phyloP scores from a whole-genome alignment of 2,888 invertebrate genomes.

The Protonemura montana region DNA sequence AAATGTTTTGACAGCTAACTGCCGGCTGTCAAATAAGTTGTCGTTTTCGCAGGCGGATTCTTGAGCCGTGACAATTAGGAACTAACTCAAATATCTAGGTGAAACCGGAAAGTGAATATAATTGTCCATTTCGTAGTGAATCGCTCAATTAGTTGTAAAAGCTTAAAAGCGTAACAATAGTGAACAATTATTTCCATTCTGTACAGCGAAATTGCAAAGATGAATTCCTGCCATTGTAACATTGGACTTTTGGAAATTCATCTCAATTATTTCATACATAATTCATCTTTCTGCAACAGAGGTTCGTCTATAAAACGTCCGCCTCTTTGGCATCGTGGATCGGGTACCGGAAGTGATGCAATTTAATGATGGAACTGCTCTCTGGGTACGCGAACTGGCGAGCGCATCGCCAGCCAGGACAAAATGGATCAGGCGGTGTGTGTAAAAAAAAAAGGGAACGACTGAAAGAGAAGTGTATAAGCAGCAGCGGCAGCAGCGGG shows the following conservation, averaged over 20 bases:
- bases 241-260: neutral
- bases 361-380: constrained; percentile 21
- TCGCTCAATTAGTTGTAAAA: neutral
- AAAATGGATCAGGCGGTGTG: neutral
- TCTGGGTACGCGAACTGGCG: neutral
- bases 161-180: neutral
- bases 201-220: neutral
- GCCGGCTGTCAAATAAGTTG: neutral
- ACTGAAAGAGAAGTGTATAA: neutral
- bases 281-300: constrained; percentile 4
- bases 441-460: neutral
- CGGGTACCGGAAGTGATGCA: constrained; percentile 17
- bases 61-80: neutral
- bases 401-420: neutral
- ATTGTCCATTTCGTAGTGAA: neutral
- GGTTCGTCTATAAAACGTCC: constrained; percentile 1
- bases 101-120: neutral
- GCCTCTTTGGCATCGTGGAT: neutral
- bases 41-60: neutral
- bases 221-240: neutral
- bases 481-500: neutral
- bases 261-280: neutral
- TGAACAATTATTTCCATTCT: neutral
- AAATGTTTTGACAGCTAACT: neutral
- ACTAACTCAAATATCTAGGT: neutral